These are phyloP conservation scores for Gadus macrocephalus DNA, from an alignment of 2,113 vertebrate species.

Conservation along the genomic window DNA sequence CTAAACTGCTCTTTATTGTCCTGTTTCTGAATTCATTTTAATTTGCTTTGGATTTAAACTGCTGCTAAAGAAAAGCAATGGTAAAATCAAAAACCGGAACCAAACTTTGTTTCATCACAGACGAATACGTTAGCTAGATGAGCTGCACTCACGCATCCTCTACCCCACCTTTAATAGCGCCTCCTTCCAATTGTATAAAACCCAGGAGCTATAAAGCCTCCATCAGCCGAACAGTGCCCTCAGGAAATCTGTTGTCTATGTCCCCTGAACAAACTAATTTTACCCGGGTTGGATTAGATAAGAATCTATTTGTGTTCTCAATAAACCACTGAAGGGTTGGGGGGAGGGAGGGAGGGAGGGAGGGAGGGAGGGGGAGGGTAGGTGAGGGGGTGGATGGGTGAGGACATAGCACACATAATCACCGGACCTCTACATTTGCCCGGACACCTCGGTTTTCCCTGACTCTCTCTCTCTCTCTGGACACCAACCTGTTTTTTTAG, in stretches of 20 bases:
- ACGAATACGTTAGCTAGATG: not conserved
- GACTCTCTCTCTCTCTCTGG: slow-evolving; percentile 15
- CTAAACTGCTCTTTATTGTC: too few species aligned
- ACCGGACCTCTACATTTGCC: slow-evolving; percentile 8
- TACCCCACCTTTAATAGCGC: too few species aligned
- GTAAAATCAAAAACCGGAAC: not conserved
- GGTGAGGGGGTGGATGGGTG: too few species aligned
- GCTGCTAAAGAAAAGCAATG: too few species aligned
- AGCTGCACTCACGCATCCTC: too few species aligned
- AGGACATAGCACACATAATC: too few species aligned
- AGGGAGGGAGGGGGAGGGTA: not conserved
- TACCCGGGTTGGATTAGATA: slow-evolving; percentile 55
- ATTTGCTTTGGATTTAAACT: too few species aligned
- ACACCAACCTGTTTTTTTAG: too few species aligned
- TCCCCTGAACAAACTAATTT: slow-evolving; percentile 51
- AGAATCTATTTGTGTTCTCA: slow-evolving; percentile 46
- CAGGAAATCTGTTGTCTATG: slow-evolving; percentile 35
- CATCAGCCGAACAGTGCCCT: slow-evolving; percentile 39
- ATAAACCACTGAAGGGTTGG: slow-evolving; percentile 32
- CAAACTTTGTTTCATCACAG: not conserved
- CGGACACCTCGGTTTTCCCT: not conserved
- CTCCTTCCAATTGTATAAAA: slow-evolving; percentile 25
- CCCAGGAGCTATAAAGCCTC: slow-evolving; percentile 29
- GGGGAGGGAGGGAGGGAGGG: too few species aligned
- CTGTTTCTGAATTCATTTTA: too few species aligned